Percentiles rank a stretch among this genome's conserved stretches.
phyloP scores from a whole-genome alignment of 1,140 invertebrate genomes.

The Drosophila nigromelanica region DNA sequence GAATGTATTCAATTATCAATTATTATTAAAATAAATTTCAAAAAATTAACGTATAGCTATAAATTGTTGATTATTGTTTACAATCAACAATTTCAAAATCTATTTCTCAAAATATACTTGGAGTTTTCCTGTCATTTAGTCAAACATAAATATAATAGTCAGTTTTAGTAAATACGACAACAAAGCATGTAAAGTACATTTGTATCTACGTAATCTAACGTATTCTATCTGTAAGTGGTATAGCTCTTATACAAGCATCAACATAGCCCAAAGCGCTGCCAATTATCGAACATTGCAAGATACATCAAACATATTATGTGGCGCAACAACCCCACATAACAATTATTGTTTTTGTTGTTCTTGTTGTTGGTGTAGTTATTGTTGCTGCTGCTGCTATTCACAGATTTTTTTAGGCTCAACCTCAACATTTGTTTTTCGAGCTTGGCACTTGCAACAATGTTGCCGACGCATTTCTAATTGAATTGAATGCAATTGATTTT shows the following conservation, averaged over 20 bases:
- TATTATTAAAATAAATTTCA: too few relatives aligned
- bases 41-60: too few relatives aligned
- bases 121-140: too few relatives aligned
- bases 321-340: background rate
- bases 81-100: too few relatives aligned
- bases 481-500: constrained; percentile 70
- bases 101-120: too few relatives aligned
- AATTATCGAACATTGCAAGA: constrained; percentile 63
- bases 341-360: constrained; percentile 18
- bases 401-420: constrained; percentile 48
- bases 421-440: constrained; percentile 45
- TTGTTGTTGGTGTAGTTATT: constrained; percentile 22
- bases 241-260: background rate
- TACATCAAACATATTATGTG: constrained; percentile 27
- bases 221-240: background rate
- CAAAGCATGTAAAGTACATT: background rate
- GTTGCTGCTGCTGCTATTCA: too few relatives aligned
- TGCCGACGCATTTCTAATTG: constrained; percentile 58
- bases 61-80: too few relatives aligned
- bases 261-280: constrained; percentile 28
- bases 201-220: too few relatives aligned
- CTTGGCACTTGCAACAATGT: constrained; percentile 43
- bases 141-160: too few relatives aligned
- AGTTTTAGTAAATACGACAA: background rate
- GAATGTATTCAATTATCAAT: too few relatives aligned